Evolutionary conservation across 2,888 invertebrate species (phyloP).

Genomic region (Hoplodrina blanda): DNA sequence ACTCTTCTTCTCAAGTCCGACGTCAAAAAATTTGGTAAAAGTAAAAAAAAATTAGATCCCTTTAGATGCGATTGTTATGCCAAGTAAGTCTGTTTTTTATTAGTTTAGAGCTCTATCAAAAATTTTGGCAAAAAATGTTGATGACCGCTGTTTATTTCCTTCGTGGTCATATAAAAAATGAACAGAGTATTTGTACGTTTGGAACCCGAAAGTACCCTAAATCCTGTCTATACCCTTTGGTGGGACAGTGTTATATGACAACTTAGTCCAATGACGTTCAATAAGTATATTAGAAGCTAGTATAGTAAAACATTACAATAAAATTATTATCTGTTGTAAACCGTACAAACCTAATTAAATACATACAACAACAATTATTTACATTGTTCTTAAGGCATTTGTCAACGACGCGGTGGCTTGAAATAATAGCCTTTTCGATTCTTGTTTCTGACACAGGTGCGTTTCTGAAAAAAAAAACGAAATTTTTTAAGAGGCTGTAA

Average conservation of each 20-base stretch:
- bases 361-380: constrained; percentile 72
- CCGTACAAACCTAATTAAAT: constrained; percentile 65
- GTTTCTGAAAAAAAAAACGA: constrained; percentile 32
- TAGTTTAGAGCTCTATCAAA: too few species aligned
- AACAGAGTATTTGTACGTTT: neutral
- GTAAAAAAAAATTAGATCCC: too few species aligned
- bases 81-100: too few species aligned
- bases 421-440: constrained; percentile 29
- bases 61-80: too few species aligned
- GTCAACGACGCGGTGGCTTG: constrained; percentile 39
- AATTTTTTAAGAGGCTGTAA: too few species aligned
- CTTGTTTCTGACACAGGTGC: constrained; percentile 33
- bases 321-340: constrained; percentile 44
- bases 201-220: neutral
- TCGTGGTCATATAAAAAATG: neutral
- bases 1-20: too few species aligned
- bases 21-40: too few species aligned
- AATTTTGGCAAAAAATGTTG: too few species aligned
- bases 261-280: neutral
- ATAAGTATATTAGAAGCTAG: constrained; percentile 3
- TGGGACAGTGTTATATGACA: neutral
- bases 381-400: constrained; percentile 76
- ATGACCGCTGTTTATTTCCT: too few species aligned
- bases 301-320: constrained; percentile 39
- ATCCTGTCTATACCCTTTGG: neutral